Percentiles rank a stretch among this genome's conserved stretches.
Conservation (phyloP, 2,888 invertebrate species). For the Amphipyra berbera region DNA sequence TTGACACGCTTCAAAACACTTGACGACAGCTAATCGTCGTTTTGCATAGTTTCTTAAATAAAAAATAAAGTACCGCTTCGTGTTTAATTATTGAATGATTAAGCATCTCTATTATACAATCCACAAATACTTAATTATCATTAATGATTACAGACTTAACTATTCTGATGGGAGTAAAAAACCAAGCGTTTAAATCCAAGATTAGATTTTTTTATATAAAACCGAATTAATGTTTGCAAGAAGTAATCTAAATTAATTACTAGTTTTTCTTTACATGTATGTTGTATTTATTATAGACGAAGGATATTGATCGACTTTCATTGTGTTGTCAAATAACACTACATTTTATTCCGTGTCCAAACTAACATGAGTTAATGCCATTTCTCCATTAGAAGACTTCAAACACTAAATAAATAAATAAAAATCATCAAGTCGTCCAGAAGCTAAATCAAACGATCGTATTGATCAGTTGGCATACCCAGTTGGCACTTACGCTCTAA, state of each 20-base stretch:
- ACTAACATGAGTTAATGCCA: too few relatives aligned
- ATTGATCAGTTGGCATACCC: conserved; percentile 48
- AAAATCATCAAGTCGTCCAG: conserved; percentile 7
- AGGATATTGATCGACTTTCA: too few relatives aligned
- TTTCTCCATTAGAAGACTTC: too few relatives aligned
- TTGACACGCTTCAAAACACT: conserved; percentile 16
- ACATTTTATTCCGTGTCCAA: too few relatives aligned
- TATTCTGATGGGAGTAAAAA: not conserved
- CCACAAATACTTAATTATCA: conserved; percentile 3
- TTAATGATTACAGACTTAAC: not conserved
- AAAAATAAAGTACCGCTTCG: too few relatives aligned
- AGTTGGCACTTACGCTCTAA: conserved; percentile 46
- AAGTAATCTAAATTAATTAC: too few relatives aligned
- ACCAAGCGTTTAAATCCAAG: not conserved
- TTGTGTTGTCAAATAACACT: too few relatives aligned
- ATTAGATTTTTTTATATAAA: not conserved
- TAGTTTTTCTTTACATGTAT: too few relatives aligned
- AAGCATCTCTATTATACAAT: not conserved
- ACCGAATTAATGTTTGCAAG: too few relatives aligned
- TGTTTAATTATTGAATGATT: too few relatives aligned
- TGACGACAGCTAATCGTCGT: conserved; percentile 7
- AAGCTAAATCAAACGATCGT: conserved; percentile 39
- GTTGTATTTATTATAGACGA: too few relatives aligned
- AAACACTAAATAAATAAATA: not conserved
- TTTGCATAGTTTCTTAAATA: not conserved